Conservation (phyloP, 2,888 invertebrate genomes). For the Himalopsyche tibetana region DNA sequence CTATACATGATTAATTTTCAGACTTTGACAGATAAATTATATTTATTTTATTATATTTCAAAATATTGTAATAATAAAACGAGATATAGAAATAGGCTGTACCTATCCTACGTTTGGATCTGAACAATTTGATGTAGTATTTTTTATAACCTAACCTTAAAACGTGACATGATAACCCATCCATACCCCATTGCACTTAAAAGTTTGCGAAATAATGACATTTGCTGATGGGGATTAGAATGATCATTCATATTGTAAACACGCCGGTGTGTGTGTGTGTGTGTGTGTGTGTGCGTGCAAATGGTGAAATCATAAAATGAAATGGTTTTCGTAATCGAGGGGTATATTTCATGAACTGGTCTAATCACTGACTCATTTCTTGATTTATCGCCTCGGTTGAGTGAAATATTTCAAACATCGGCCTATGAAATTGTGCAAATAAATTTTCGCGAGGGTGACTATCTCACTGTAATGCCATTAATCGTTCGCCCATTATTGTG, state of each 20-base stretch:
- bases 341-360: slow-evolving; percentile 60
- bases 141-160: slow-evolving; percentile 5
- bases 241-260: neutral
- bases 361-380: slow-evolving; percentile 63
- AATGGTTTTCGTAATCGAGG: slow-evolving; percentile 62
- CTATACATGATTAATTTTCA: no score
- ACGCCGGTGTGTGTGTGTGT: slow-evolving; percentile 44
- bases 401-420: slow-evolving; percentile 32
- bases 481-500: slow-evolving; percentile 29
- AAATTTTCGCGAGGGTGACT: slow-evolving; percentile 4
- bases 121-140: no score
- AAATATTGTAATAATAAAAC: no score
- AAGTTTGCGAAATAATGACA: no score
- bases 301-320: slow-evolving; percentile 63
- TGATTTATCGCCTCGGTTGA: slow-evolving; percentile 53
- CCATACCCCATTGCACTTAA: neutral
- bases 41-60: no score
- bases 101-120: neutral
- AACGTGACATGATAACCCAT: neutral
- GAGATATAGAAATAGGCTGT: no score
- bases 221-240: no score
- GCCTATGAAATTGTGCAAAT: slow-evolving; percentile 15
- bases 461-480: slow-evolving; percentile 27
- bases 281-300: slow-evolving; percentile 44
- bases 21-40: no score